Conservation (phyloP, 1,140 invertebrate genomes). For the Atta texana region DNA sequence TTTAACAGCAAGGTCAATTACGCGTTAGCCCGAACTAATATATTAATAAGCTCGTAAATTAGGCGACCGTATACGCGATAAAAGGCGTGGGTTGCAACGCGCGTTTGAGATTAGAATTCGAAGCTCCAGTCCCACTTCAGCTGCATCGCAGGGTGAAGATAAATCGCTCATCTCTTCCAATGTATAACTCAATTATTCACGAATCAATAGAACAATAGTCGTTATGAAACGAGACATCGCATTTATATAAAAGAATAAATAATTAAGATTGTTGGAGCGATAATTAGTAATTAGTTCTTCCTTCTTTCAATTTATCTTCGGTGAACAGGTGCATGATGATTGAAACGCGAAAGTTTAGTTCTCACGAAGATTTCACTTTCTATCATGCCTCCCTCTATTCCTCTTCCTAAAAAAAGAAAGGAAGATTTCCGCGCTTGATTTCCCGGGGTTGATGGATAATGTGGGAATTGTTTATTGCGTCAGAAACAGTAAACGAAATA, state of each 20-base stretch:
- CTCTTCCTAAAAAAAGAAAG: background rate
- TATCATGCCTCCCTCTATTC: background rate
- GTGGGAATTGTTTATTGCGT: slow-evolving; percentile 14
- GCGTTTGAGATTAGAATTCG: slow-evolving; percentile 30
- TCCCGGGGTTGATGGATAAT: background rate
- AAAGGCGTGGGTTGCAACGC: slow-evolving; percentile 33
- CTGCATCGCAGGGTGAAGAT: background rate
- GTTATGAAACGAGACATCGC: background rate
- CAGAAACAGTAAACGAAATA: slow-evolving; percentile 5
- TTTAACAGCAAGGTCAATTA: slow-evolving; percentile 65
- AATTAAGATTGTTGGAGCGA: slow-evolving; percentile 2
- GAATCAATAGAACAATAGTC: background rate
- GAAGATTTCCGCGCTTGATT: slow-evolving; percentile 8
- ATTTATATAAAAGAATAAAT: background rate
- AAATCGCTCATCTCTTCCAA: background rate
- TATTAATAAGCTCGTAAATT: slow-evolving; percentile 63
- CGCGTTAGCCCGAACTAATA: slow-evolving; percentile 43
- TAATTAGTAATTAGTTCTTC: slow-evolving; percentile 6
- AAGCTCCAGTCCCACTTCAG: background rate
- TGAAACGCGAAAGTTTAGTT: slow-evolving; percentile 37
- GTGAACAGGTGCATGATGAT: slow-evolving; percentile 14
- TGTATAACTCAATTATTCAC: background rate
- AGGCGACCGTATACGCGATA: slow-evolving; percentile 8
- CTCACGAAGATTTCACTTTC: slow-evolving; percentile 39
- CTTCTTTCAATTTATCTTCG: background rate